Base-by-base conservation (phyloP, 2,888 invertebrate genomes). In the Agrilus cyanescens region DNA sequence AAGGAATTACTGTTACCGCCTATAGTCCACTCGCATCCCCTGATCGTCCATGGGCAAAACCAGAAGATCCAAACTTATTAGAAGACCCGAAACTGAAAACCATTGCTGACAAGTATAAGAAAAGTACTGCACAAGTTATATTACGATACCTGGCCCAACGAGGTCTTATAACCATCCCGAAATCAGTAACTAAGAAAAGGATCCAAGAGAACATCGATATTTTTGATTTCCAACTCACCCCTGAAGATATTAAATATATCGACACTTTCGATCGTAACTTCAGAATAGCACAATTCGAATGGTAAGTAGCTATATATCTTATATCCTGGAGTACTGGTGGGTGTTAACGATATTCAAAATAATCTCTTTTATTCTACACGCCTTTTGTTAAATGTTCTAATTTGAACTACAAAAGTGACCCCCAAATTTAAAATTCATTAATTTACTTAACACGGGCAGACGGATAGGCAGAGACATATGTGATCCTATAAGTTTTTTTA, bases 231-330 rank as follows among this genome's bases (percentile, higher is more conserved):
- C 62, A 72, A 38, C 62, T 81, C 40, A 57, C 68, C 0, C 51
- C 59, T 0, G 73, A 75, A 1, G 80, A 57, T 45, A 40, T 57
- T 16, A 29, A 18, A 12, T 46, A 41, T 18, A 47, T 57, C 31
- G 74, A 78, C 56, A 65, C 67, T 6, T 80, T 85, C 53, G 76
- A 86, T 53, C 76, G 80, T 50, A 77, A 80, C 57, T 80, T 80
- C 1, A 71, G 82, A 31, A 64, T 4, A 4, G 10, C 10, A 10
- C 10, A 2, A 25, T 10, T 25, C 10, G 10, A 25, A 10, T 25
- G 25, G 25, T 25, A 25, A 25, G 25, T 25, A 4, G n/a, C n/a
- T n/a, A n/a, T n/a, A n/a, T n/a, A n/a, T n/a, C n/a, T n/a, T n/a
- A n/a, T n/a, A n/a, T n/a, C n/a, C n/a, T n/a, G n/a, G 2, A 25